Conservation (phyloP, 2,888 invertebrate genomes). For the Clitarchus hookeri region DNA sequence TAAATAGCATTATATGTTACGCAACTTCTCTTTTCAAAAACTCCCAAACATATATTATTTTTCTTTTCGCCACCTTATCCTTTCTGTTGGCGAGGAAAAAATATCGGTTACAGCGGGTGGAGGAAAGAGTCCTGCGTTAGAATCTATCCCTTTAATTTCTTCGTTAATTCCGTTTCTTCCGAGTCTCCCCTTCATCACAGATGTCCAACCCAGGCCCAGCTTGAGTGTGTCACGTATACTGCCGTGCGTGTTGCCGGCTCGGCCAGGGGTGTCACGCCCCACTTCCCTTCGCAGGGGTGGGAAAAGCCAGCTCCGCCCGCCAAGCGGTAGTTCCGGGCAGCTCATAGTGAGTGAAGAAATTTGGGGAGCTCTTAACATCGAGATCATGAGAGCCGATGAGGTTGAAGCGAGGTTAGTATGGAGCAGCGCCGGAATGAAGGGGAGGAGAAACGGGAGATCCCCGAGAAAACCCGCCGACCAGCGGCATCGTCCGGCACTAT, state of each 20-base stretch:
- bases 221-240: constrained; percentile 20
- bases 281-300: not conserved
- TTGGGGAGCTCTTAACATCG: no score
- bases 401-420: no score
- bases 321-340: not conserved
- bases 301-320: no score
- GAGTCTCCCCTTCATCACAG: constrained; percentile 20
- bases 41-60: no score
- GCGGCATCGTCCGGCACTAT: no score
- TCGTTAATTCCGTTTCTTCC: constrained; percentile 19
- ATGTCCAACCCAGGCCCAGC: constrained; percentile 16
- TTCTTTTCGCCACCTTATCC: no score
- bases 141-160: constrained; percentile 22
- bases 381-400: no score
- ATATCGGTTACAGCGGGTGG: not conserved
- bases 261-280: constrained; percentile 21
- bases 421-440: no score
- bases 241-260: constrained; percentile 15
- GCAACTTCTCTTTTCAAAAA: no score
- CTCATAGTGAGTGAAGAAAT: not conserved
- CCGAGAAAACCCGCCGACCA: no score
- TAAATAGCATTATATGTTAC: no score
- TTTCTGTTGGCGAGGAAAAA: not conserved
- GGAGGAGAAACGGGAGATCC: no score
- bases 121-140: not conserved